A percentile compares a stretch with the other conserved stretches of the same genome.
These are phyloP conservation scores for Apodemia hepburni DNA, from an alignment of 2,888 invertebrate species.

Conservation along the genomic window DNA sequence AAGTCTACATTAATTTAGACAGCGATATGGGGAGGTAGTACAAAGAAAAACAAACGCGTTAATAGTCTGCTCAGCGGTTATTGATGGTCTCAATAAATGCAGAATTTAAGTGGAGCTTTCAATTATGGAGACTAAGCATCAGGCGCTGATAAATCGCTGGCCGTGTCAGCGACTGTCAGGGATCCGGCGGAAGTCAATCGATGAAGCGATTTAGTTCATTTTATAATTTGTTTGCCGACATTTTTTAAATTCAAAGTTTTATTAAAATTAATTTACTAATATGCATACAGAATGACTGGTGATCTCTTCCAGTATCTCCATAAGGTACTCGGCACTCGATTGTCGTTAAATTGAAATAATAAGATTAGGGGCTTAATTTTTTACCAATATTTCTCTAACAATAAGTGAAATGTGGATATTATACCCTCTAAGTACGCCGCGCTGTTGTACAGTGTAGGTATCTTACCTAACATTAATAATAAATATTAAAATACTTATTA, in stretches of 20 bases:
- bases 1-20: not conserved
- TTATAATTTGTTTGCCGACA: not conserved
- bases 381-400: too few relatives aligned
- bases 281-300: too few relatives aligned
- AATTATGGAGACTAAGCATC: constrained; percentile 54
- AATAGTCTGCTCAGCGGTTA: constrained; percentile 34
- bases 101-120: constrained; percentile 47
- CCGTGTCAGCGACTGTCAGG: constrained; percentile 17
- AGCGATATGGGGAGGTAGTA: not conserved
- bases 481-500: too few relatives aligned
- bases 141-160: constrained; percentile 35
- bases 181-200: not conserved
- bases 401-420: too few relatives aligned
- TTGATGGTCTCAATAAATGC: constrained; percentile 52
- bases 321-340: too few relatives aligned
- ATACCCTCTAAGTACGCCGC: too few relatives aligned
- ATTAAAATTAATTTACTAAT: not conserved
- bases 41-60: constrained; percentile 15
- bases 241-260: too few relatives aligned
- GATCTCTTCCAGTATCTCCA: too few relatives aligned
- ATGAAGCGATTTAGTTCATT: not conserved
- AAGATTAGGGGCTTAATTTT: too few relatives aligned
- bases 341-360: too few relatives aligned
- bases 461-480: too few relatives aligned
- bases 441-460: too few relatives aligned